phyloP scores from a whole-genome alignment of 2,888 invertebrate genomes.

The Subacronicta megacephala region DNA sequence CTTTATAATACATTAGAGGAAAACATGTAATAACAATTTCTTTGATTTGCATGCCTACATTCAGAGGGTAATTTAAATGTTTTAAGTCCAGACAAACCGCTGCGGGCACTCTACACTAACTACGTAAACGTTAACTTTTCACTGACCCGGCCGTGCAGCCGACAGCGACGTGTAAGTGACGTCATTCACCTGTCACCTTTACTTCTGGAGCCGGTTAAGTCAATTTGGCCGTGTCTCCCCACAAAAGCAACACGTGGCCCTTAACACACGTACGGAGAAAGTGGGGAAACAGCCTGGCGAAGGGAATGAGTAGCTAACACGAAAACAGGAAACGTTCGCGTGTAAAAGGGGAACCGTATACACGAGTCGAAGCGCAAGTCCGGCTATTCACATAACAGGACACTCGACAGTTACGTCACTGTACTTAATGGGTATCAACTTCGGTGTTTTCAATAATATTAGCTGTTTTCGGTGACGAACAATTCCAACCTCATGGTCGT shows the following conservation, averaged over 20 bases:
- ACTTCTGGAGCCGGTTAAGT: constrained; percentile 34
- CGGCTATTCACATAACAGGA: constrained; percentile 28
- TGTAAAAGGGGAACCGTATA: constrained; percentile 26
- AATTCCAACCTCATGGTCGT: too few species aligned
- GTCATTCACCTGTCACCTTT: constrained; percentile 47
- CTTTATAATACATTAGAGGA: too few species aligned
- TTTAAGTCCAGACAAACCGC: constrained; percentile 2
- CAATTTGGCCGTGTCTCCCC: constrained; percentile 37
- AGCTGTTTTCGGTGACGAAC: too few species aligned
- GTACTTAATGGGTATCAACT: constrained; percentile 1
- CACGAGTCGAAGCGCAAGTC: constrained; percentile 25
- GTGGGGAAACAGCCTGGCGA: constrained; percentile 19
- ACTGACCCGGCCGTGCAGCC: constrained; percentile 25
- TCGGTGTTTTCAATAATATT: too few species aligned
- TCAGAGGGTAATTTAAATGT: background rate
- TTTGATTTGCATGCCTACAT: background rate
- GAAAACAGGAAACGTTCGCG: constrained; percentile 49
- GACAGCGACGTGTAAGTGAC: constrained; percentile 28
- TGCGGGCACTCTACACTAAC: constrained; percentile 10
- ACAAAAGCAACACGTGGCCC: constrained; percentile 52
- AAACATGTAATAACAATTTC: background rate
- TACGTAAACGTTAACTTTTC: constrained; percentile 20
- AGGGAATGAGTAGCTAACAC: constrained; percentile 43
- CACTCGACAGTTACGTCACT: constrained; percentile 14
- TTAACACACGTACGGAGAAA: constrained; percentile 15